phyloP scores from a whole-genome alignment of 2,113 vertebrate genomes.

The Talpa occidentalis region DNA sequence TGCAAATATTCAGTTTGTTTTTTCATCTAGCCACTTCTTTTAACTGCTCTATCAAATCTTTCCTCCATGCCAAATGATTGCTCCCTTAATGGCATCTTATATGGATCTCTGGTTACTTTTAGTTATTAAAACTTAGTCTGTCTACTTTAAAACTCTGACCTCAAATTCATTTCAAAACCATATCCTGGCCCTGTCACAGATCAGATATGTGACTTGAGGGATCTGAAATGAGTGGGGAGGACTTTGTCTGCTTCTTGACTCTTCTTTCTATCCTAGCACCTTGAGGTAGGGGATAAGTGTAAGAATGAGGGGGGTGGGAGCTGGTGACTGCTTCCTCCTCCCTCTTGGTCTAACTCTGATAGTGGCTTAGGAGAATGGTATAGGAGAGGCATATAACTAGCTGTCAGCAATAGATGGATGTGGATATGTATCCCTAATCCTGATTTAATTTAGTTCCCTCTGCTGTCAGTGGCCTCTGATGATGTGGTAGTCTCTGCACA shows the following conservation, averaged over 20 bases:
- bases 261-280: neutral
- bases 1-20: neutral
- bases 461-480: neutral
- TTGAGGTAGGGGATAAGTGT: neutral
- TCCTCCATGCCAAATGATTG: neutral
- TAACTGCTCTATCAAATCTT: neutral
- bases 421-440: neutral
- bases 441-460: neutral
- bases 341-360: neutral
- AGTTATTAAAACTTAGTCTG: constrained; percentile 16
- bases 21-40: neutral
- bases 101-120: neutral
- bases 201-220: neutral
- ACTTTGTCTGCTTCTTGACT: neutral
- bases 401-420: neutral
- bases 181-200: neutral
- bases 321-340: neutral
- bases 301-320: neutral
- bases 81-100: neutral
- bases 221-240: neutral
- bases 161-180: neutral
- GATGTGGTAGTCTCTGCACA: neutral
- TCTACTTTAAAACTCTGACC: neutral
- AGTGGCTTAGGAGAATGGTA: neutral
- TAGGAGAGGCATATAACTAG: neutral